Conservation (phyloP, 2,797 vertebrate species). For the Sparus aurata region DNA sequence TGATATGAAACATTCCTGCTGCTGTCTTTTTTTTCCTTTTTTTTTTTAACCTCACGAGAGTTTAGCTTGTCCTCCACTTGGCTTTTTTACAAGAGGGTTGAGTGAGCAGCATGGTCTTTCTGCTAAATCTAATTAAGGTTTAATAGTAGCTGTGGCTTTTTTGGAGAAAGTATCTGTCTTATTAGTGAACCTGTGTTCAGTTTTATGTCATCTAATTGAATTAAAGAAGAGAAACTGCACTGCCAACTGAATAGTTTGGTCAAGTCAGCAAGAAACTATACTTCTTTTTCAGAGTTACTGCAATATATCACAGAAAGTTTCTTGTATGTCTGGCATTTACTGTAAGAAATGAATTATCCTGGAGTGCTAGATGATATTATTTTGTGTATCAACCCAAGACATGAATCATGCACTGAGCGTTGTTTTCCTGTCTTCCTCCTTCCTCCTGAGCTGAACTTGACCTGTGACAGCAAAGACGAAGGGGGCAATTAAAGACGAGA, state of each 20-base stretch:
- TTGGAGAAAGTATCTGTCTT: conserved; percentile 26
- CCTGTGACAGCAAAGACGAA: conserved; percentile 24
- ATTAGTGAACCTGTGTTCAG: conserved; percentile 49
- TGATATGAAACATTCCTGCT: conserved; percentile 2
- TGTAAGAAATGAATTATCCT: background rate
- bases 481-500: conserved; percentile 31
- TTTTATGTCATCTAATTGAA: conserved; percentile 56
- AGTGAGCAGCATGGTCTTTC: conserved; percentile 28
- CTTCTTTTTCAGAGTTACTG: background rate
- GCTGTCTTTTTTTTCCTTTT: background rate
- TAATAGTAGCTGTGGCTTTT: conserved; percentile 59
- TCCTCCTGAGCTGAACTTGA: conserved; percentile 45
- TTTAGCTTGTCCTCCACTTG: conserved; percentile 5
- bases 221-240: conserved; percentile 38
- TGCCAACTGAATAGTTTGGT: conserved; percentile 3
- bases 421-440: background rate
- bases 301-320: background rate
- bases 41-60: background rate
- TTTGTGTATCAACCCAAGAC: background rate
- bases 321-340: background rate
- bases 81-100: conserved; percentile 45
- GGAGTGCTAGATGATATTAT: background rate
- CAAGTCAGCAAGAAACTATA: conserved; percentile 14
- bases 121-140: conserved; percentile 62
- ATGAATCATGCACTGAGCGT: background rate